Evolutionary conservation across 2,888 invertebrate genomes (phyloP), one percentile per base, ranked within the genome.

Genomic region (Cenopis cana): DNA sequence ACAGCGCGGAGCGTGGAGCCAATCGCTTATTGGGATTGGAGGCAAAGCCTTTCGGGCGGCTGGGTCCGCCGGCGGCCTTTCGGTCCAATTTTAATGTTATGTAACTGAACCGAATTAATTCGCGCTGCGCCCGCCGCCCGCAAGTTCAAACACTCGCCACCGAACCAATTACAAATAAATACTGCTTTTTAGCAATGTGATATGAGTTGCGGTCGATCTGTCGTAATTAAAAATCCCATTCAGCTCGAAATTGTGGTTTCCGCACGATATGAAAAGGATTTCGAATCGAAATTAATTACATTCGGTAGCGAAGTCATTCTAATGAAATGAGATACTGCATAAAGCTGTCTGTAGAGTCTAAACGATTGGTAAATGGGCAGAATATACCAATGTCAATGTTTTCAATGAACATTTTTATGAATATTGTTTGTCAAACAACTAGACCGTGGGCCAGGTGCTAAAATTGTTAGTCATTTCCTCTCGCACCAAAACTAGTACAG

Each of bases 11-110:
- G 78, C 76, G 80, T 72, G 72, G 76, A 82, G 77, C 82, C 82
- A 83, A 86, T 87, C 86, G 86, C 81, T 87, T 86, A 88, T 86
- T 87, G 84, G 82, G 80, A 86, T 84, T 87, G 85, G 81, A 82
- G 77, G 81, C 77, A 81, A 82, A 85, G 82, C 84, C 82, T 85
- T 84, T 83, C 77, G 78, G 78, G 73, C 73, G 75, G 79, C 77
- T 76, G 79, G 76, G 78, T 78, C 72, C 72, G 77, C 73, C 76
- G 74, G 76, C 74, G 75, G 76, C 75, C 76, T 78, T n/a, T 24
- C 24, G 1, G 24, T 84, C 82, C 85, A 86, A 84, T 87, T 88
- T 87, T 85, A 88, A 87, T 87, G 83, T 85, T 84, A 84, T 82
- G 78, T 84, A 83, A 82, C 84, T 78, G 82, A 82, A 83, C 81